Evolutionary conservation across 2,113 vertebrate species (phyloP).

Genomic region (Prunella himalayana): DNA sequence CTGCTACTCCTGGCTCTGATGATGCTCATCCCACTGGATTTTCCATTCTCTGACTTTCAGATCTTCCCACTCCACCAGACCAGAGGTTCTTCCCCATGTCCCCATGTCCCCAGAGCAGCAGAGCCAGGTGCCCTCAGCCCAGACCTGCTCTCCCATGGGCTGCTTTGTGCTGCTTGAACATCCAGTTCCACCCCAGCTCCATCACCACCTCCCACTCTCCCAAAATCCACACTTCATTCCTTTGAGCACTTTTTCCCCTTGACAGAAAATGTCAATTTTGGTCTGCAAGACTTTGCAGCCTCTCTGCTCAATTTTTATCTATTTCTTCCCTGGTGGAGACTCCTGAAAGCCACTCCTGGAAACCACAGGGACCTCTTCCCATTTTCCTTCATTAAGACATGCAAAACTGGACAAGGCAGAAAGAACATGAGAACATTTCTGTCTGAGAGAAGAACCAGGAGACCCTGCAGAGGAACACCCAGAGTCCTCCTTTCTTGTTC

Average conservation of each 20-base stretch:
- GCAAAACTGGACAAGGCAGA: neutral
- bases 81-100: neutral
- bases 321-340: neutral
- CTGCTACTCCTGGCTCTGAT: neutral
- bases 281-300: neutral
- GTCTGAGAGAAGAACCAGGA: neutral
- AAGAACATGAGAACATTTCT: neutral
- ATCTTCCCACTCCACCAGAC: accelerated
- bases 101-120: neutral
- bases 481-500: neutral
- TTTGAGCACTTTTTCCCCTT: neutral
- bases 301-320: neutral
- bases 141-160: neutral
- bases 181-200: neutral
- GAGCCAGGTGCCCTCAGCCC: neutral
- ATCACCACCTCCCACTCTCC: neutral
- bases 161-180: neutral
- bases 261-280: neutral
- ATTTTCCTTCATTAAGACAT: neutral
- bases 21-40: neutral
- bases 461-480: neutral
- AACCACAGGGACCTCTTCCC: neutral
- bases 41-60: neutral
- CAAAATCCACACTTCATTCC: neutral
- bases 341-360: neutral